These are phyloP conservation scores for Dipodomys ordii DNA, from an alignment of 2,113 vertebrate species.

Conservation along the genomic window DNA sequence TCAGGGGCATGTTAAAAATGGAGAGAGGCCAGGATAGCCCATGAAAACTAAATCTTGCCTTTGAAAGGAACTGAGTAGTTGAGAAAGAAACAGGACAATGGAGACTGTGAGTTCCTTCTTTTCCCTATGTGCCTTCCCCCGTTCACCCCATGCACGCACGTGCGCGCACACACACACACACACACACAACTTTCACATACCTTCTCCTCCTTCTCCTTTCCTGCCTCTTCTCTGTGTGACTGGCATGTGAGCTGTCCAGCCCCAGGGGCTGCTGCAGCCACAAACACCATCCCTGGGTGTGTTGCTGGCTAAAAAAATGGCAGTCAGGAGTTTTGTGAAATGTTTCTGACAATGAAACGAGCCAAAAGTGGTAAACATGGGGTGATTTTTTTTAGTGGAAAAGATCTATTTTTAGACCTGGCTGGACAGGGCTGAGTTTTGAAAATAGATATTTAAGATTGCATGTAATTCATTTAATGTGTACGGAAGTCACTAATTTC, in stretches of 20 bases:
- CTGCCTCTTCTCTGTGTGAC: background rate
- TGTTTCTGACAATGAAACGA: conserved; percentile 51
- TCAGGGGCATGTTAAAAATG: background rate
- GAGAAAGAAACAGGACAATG: background rate
- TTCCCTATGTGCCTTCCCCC: background rate
- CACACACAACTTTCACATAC: no score
- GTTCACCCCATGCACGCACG: no score
- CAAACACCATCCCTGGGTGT: background rate
- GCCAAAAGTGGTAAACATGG: conserved; percentile 53
- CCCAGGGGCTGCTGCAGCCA: background rate
- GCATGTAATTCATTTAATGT: conserved; percentile 84
- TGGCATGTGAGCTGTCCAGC: conserved; percentile 33
- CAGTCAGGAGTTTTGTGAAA: background rate
- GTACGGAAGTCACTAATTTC: conserved; percentile 87
- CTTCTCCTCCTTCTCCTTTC: background rate
- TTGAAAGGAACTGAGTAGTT: background rate
- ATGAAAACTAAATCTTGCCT: background rate
- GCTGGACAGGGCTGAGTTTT: conserved; percentile 61
- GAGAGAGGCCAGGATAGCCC: background rate
- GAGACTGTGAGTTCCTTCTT: background rate
- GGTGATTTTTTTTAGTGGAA: conserved; percentile 38
- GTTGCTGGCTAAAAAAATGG: conserved; percentile 16
- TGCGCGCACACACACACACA: background rate
- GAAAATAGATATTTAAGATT: conserved; percentile 83
- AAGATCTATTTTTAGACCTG: conserved; percentile 81